These are phyloP conservation scores for Halichoeres trimaculatus DNA, from an alignment of 2,113 vertebrate genomes.

Conservation along the genomic window DNA sequence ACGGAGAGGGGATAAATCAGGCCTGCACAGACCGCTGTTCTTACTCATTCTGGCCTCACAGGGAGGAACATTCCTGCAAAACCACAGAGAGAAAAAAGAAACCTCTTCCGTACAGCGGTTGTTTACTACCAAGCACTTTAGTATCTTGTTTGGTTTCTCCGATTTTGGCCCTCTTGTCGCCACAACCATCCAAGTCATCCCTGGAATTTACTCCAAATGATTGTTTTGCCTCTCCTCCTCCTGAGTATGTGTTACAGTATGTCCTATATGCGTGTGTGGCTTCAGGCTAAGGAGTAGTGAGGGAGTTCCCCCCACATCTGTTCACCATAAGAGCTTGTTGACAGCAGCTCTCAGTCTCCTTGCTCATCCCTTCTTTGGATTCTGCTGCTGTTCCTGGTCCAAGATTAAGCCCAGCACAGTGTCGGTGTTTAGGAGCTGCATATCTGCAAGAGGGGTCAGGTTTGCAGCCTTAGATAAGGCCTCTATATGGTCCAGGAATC, in stretches of 20 bases:
- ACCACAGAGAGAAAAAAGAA: constrained; percentile 32
- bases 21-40: constrained; percentile 20
- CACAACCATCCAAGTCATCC: constrained; percentile 77
- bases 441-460: constrained; percentile 43
- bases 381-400: constrained; percentile 60
- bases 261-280: constrained; percentile 43
- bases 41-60: constrained; percentile 47
- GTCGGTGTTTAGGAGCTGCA: constrained; percentile 36
- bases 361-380: constrained; percentile 65
- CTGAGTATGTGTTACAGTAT: constrained; percentile 58
- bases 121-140: constrained; percentile 61
- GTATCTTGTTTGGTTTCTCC: constrained; percentile 52
- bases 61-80: constrained; percentile 56
- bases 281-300: constrained; percentile 75
- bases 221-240: constrained; percentile 79
- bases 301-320: constrained; percentile 87
- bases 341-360: constrained; percentile 75
- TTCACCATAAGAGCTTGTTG: constrained; percentile 86
- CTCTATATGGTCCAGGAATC: not conserved
- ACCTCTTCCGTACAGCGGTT: not conserved
- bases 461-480: constrained; percentile 24
- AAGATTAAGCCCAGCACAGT: constrained; percentile 69
- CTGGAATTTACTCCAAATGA: constrained; percentile 83
- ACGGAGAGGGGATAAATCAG: constrained; percentile 68
- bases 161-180: constrained; percentile 63